These are phyloP conservation scores for Uria aalge DNA, from an alignment of 2,113 vertebrate genomes.

Conservation along the genomic window DNA sequence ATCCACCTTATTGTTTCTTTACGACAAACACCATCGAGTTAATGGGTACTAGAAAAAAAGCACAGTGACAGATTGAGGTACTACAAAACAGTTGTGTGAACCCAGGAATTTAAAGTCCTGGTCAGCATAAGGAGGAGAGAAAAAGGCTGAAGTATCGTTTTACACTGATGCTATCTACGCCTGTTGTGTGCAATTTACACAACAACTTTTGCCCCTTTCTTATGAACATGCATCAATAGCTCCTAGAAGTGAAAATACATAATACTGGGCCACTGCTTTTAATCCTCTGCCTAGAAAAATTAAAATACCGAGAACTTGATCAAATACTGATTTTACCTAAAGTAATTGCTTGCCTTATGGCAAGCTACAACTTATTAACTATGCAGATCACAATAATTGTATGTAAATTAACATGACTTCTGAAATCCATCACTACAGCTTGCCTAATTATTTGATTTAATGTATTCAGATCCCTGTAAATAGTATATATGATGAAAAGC, in stretches of 20 bases:
- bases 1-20: not conserved
- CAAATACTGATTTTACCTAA: not conserved
- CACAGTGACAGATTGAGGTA: not conserved
- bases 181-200: not conserved
- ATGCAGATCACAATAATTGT: not conserved
- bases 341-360: not conserved
- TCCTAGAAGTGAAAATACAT: not conserved
- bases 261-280: not conserved
- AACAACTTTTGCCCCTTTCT: not conserved
- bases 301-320: not conserved
- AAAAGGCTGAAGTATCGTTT: not conserved
- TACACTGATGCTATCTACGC: not conserved
- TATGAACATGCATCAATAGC: not conserved
- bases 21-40: not conserved
- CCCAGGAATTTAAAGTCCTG: not conserved
- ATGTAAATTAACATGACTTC: slow-evolving; percentile 31
- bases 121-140: not conserved
- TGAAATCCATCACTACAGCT: slow-evolving; percentile 13
- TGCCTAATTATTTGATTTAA: not conserved
- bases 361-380: slow-evolving; percentile 29
- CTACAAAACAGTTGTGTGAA: not conserved
- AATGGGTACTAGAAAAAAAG: not conserved
- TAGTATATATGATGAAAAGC: not conserved
- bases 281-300: not conserved
- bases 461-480: not conserved